Conservation (phyloP, 2,888 invertebrate species). For the Acleris emargana region DNA sequence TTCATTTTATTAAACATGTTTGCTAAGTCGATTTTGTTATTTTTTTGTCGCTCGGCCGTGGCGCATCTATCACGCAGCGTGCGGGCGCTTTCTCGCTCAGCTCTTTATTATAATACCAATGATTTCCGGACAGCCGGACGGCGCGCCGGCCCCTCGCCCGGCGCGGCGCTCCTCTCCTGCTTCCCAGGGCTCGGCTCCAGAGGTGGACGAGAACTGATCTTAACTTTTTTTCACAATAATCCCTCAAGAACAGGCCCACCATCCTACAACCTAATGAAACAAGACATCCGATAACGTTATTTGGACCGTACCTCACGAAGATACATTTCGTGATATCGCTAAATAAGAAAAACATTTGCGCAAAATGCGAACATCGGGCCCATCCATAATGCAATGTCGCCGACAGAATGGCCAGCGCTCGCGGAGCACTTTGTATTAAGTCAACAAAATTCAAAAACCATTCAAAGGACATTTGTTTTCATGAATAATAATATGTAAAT, state of each 20-base stretch:
- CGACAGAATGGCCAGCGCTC: conserved; percentile 70
- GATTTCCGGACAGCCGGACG: conserved; percentile 71
- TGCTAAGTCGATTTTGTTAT: conserved; percentile 82
- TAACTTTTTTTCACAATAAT: neutral
- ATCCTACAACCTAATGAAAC: conserved; percentile 31
- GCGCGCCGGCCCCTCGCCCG: conserved; percentile 35
- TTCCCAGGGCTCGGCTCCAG: neutral
- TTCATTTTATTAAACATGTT: conserved; percentile 83
- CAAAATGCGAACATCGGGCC: conserved; percentile 62
- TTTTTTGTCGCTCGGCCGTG: conserved; percentile 75
- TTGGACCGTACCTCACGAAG: conserved; percentile 48
- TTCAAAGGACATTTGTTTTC: conserved; percentile 78
- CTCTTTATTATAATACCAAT: conserved; percentile 77
- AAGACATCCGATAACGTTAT: conserved; percentile 46
- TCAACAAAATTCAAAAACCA: conserved; percentile 78
- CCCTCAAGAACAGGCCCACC: neutral
- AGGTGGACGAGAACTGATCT: neutral
- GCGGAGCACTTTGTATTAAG: conserved; percentile 78
- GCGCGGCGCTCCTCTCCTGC: conserved; percentile 19
- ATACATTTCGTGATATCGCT: conserved; percentile 51
- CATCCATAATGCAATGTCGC: conserved; percentile 69
- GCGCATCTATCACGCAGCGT: conserved; percentile 81
- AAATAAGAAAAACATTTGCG: conserved; percentile 71
- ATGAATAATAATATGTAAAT: conserved; percentile 79
- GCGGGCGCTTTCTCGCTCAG: conserved; percentile 77